phyloP scores from a whole-genome alignment of 1,140 invertebrate genomes.

The Melitaea cinxia region DNA sequence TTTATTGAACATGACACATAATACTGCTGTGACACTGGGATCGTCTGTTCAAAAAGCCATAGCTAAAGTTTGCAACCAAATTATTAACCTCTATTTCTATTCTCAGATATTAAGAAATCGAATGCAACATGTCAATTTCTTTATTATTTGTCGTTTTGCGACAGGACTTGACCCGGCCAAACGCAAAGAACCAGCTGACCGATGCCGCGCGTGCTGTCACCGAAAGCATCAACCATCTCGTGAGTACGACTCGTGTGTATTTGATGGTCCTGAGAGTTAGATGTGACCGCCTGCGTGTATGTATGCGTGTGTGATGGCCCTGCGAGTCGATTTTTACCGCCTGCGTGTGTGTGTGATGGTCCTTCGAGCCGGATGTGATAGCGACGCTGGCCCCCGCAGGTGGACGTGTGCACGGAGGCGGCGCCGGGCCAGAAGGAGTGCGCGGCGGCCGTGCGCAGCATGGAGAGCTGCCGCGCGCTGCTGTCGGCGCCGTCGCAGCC shows the following conservation, averaged over 20 bases:
- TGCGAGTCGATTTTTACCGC: neutral
- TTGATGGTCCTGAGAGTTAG: neutral
- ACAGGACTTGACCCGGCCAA: conserved; percentile 92
- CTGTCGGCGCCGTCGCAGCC: conserved; percentile 94
- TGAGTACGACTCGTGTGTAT: conserved; percentile 73
- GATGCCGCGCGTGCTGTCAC: conserved; percentile 94
- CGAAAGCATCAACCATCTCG: conserved; percentile 95
- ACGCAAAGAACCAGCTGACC: conserved; percentile 93
- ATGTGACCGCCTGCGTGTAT: neutral
- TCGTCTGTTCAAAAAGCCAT: too few species aligned
- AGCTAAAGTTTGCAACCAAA: too few species aligned
- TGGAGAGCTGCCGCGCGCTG: conserved; percentile 91
- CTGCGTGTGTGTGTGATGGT: neutral
- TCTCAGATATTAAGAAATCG: too few species aligned
- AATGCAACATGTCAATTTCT: neutral
- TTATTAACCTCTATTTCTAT: too few species aligned
- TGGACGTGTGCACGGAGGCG: conserved; percentile 91
- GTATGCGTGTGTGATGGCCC: neutral
- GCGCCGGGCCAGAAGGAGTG: conserved; percentile 97
- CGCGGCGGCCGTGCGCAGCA: conserved; percentile 97
- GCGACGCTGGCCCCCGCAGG: conserved; percentile 36
- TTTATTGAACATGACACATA: too few species aligned
- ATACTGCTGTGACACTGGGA: too few species aligned
- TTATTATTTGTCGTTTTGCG: conserved; percentile 10
- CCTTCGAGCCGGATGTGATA: neutral